A percentile compares a stretch with the other conserved stretches of the same genome.
phyloP scores from a whole-genome alignment of 2,797 vertebrate species.

The Bradypodion ventrale region DNA sequence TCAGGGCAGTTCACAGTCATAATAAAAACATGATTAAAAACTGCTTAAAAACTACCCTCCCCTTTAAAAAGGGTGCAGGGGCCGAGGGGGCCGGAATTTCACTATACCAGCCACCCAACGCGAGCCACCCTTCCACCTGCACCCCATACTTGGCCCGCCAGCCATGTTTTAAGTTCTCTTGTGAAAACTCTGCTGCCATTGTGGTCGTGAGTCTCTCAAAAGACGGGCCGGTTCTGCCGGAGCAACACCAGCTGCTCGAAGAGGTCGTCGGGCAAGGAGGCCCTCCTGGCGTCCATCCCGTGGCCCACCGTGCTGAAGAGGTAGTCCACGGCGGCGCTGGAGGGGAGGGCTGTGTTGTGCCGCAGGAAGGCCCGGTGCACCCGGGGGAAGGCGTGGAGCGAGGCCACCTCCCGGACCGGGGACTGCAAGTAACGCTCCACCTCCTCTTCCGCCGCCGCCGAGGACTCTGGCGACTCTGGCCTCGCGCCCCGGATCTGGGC shows the following conservation, averaged over 20 bases:
- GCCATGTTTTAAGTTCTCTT: no score
- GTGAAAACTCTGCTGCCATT: no score
- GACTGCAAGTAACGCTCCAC: background rate
- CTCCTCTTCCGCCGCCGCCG: background rate
- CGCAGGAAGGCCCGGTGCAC: background rate
- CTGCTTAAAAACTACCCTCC: no score
- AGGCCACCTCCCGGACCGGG: background rate
- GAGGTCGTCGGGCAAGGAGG: background rate
- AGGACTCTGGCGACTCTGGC: no score
- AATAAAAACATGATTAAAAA: no score
- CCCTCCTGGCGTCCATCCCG: background rate
- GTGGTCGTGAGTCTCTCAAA: background rate
- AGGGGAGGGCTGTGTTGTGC: background rate
- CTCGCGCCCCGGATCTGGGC: background rate
- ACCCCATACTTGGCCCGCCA: no score
- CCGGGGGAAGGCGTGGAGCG: background rate
- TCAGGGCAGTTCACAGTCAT: no score
- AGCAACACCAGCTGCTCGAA: conserved; percentile 3
- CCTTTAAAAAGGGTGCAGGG: no score
- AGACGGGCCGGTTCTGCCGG: background rate
- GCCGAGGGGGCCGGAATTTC: no score
- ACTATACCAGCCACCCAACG: no score
- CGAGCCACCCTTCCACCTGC: no score
- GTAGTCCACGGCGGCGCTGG: background rate
- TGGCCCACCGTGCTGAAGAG: background rate